Percentiles rank a stretch among this genome's conserved stretches.
Conservation (phyloP, 2,888 invertebrate genomes). For the Periphyllus acericola region DNA sequence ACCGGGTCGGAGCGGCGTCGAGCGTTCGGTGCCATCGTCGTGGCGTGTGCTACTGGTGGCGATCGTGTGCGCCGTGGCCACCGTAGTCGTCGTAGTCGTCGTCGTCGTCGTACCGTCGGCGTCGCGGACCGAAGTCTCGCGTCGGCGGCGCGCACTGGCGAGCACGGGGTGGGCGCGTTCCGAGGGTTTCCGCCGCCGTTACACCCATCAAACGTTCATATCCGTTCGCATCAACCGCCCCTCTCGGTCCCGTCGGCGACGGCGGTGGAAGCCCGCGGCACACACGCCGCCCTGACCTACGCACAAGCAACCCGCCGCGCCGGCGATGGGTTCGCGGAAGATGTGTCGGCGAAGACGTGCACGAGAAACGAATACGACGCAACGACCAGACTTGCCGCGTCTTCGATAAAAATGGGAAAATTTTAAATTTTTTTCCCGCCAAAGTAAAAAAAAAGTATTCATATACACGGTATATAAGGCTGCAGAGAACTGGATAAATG, state of each 20-base stretch:
- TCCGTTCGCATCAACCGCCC: neutral
- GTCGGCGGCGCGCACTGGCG: neutral
- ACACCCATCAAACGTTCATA: slow-evolving; percentile 23
- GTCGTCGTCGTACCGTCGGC: neutral
- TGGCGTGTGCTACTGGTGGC: slow-evolving; percentile 60
- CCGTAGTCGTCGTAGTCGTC: neutral
- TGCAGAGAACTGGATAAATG: neutral
- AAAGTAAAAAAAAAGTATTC: no score
- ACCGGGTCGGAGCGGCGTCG: neutral
- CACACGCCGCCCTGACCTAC: no score
- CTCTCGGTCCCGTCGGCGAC: neutral
- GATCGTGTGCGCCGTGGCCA: neutral
- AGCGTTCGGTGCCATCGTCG: slow-evolving; percentile 30
- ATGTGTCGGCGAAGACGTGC: no score
- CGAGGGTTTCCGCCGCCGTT: neutral
- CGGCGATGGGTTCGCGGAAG: no score
- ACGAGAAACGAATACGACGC: no score
- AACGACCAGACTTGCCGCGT: no score
- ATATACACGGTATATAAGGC: no score
- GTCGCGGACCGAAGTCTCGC: neutral
- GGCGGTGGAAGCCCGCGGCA: no score
- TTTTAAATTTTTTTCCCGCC: no score
- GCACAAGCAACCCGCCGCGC: no score
- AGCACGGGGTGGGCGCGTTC: no score
- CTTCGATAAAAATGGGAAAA: neutral